Percentiles rank a stretch among this genome's conserved stretches.
Evolutionary conservation across 2,888 invertebrate species (phyloP).

Genomic region (Yponomeuta malinellus): DNA sequence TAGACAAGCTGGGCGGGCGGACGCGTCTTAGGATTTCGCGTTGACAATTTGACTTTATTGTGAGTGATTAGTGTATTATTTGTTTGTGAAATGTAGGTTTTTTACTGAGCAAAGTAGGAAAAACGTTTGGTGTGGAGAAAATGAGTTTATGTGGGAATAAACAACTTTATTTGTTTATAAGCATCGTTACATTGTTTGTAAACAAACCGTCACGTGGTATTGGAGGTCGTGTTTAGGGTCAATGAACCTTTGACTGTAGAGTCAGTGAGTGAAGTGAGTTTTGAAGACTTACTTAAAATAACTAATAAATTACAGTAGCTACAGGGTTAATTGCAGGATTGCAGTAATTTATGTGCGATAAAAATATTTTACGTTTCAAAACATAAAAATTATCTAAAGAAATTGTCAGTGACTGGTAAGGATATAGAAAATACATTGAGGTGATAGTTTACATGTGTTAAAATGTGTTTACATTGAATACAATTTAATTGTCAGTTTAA

Average conservation of each 20-base stretch:
- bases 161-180: slow-evolving; percentile 21
- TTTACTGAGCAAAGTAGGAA: background rate
- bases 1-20: slow-evolving; percentile 14
- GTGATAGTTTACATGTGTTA: background rate
- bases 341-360: background rate
- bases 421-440: background rate
- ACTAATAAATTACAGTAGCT: background rate
- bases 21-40: slow-evolving; percentile 19
- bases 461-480: background rate
- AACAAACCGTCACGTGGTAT: slow-evolving; percentile 36
- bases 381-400: no score
- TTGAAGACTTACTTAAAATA: background rate
- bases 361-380: background rate
- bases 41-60: slow-evolving; percentile 12
- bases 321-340: background rate
- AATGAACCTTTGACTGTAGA: slow-evolving; percentile 24
- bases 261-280: slow-evolving; percentile 14
- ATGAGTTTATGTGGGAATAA: background rate
- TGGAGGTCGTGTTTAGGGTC: slow-evolving; percentile 21
- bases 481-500: no score
- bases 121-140: slow-evolving; percentile 9
- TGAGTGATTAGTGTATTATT: slow-evolving; percentile 8
- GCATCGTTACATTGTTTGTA: slow-evolving; percentile 34
- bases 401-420: no score
- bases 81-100: slow-evolving; percentile 15